Percentiles rank a stretch among this genome's conserved stretches.
Conservation (phyloP, 2,797 vertebrate species). For the Acanthurus tractus region DNA sequence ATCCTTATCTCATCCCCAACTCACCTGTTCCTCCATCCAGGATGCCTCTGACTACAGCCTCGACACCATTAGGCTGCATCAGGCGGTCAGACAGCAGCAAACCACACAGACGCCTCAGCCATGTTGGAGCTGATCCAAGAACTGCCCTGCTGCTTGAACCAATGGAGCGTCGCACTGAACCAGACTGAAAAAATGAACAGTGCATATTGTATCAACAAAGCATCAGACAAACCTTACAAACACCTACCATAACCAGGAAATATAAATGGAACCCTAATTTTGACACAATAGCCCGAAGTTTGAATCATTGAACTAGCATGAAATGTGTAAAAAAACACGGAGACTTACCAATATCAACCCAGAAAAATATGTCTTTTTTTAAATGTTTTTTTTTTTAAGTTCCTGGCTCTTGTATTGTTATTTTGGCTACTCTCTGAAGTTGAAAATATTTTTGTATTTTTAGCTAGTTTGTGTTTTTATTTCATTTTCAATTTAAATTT, state of each 20-base stretch:
- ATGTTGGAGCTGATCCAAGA: conserved; percentile 81
- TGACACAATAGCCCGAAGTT: background rate
- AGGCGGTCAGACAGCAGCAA: conserved; percentile 93
- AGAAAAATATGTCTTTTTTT: too few species aligned
- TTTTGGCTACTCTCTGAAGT: too few species aligned
- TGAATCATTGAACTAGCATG: too few species aligned
- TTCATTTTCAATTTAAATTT: too few species aligned
- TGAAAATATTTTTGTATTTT: too few species aligned
- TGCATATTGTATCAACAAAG: background rate
- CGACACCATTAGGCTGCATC: conserved; percentile 90
- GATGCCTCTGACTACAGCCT: conserved; percentile 91
- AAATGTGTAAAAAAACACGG: too few species aligned
- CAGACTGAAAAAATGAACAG: conserved; percentile 49
- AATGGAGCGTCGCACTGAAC: conserved; percentile 12
- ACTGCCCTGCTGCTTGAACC: conserved; percentile 44
- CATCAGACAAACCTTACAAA: background rate
- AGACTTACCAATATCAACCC: too few species aligned
- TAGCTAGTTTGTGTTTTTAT: too few species aligned
- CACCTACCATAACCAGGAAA: background rate
- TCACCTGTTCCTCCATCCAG: conserved; percentile 91
- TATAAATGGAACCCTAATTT: too few species aligned
- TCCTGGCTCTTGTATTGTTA: too few species aligned
- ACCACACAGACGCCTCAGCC: conserved; percentile 92
- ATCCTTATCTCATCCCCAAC: background rate
- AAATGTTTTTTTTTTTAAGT: too few species aligned